phyloP scores from a whole-genome alignment of 2,113 vertebrate genomes.

The Lagopus leucura region DNA sequence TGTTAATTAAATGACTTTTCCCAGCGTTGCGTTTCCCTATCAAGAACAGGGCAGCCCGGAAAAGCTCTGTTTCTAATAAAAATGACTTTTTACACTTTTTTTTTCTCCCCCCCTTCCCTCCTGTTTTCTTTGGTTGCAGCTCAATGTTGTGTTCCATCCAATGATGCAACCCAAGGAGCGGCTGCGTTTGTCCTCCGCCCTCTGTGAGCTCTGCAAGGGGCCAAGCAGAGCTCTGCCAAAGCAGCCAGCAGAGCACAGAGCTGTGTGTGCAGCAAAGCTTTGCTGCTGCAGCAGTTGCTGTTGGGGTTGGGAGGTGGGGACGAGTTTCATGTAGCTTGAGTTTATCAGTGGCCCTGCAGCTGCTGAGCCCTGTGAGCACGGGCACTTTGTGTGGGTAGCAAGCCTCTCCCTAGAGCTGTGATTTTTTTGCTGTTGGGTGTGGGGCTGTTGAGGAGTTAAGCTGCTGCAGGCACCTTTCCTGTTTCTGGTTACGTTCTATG shows the following conservation, averaged over 20 bases:
- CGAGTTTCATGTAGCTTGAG: accelerated
- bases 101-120: no score
- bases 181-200: neutral
- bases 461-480: neutral
- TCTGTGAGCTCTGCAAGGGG: neutral
- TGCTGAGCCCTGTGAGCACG: neutral
- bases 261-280: neutral
- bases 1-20: neutral
- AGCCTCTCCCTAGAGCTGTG: neutral
- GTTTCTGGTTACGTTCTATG: neutral
- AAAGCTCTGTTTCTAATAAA: neutral
- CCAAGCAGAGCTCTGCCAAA: no score
- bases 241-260: accelerated
- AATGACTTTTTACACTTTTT: neutral
- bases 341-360: neutral
- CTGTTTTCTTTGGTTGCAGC: neutral
- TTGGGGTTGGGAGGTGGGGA: no score
- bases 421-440: no score
- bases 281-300: neutral
- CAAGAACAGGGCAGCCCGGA: neutral
- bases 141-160: neutral
- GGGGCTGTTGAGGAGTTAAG: neutral
- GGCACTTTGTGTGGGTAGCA: neutral
- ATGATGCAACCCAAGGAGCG: neutral
- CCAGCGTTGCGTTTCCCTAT: neutral